Evolutionary conservation across 1,140 invertebrate genomes (phyloP).

Genomic region (Drosophila bocki): DNA sequence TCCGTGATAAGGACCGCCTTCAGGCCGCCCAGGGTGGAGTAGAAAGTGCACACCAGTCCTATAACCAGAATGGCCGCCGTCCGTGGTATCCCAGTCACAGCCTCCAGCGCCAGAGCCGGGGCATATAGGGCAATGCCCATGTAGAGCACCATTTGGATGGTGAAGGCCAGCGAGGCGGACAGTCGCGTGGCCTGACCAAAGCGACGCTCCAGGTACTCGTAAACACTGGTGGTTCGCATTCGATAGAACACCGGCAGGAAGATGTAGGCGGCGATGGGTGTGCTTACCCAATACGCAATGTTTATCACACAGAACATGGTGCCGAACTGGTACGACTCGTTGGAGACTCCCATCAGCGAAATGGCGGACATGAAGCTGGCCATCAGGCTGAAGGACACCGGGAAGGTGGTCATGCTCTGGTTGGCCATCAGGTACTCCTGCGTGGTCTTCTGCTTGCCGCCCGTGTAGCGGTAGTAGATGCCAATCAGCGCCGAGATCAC

Average conservation of each 20-base stretch:
- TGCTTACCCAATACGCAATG: conserved; percentile 92
- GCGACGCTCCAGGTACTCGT: conserved; percentile 95
- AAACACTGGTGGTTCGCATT: conserved; percentile 93
- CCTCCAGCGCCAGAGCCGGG: conserved; percentile 94
- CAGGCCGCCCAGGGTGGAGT: conserved; percentile 94
- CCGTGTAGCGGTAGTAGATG: conserved; percentile 93
- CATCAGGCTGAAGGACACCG: conserved; percentile 94
- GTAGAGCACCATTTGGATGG: conserved; percentile 94
- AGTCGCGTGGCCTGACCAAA: conserved; percentile 90
- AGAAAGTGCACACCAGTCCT: conserved; percentile 93
- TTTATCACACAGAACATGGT: conserved; percentile 94
- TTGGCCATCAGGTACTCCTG: conserved; percentile 84
- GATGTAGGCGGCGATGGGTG: conserved; percentile 91
- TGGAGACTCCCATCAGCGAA: conserved; percentile 94
- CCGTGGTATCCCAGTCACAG: conserved; percentile 92
- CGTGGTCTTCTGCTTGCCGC: conserved; percentile 94
- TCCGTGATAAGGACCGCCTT: conserved; percentile 96
- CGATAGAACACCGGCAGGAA: conserved; percentile 96
- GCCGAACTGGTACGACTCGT: conserved; percentile 90
- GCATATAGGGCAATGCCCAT: conserved; percentile 97
- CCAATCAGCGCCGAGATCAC: conserved; percentile 90
- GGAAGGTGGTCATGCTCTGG: conserved; percentile 87
- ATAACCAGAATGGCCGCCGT: conserved; percentile 91
- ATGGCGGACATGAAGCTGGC: conserved; percentile 98
- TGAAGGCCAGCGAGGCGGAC: conserved; percentile 91